Evolutionary conservation across 2,113 vertebrate genomes (phyloP), one percentile per base, ranked within the genome.

Genomic region (Panthera uncia): DNA sequence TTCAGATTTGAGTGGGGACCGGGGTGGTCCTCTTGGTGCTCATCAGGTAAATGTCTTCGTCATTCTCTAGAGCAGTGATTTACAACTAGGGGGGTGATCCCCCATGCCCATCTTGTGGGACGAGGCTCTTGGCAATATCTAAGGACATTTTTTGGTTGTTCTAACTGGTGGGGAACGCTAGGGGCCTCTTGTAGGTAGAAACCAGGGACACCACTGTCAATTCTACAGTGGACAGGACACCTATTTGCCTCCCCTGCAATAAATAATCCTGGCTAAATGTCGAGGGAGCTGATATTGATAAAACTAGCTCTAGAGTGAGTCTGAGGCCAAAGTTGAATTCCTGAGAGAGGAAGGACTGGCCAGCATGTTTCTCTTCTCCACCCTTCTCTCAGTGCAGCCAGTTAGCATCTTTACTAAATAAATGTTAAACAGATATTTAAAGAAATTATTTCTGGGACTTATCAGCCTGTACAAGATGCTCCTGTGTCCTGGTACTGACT

Each of bases 351-450:
- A 65, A 12, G 5, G 14, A n/a, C 48, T 89, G 21, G n/a, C 19
- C 7, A 21, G 1, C 1, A 73, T 13, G 13, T 5, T 48, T 29
- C 38, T 79, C 14, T 57, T 79, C 12, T 41, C 11, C 21, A 5
- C 65, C 12, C 7, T 68, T 38, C 33, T 89, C 45, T 87, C 52
- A 15, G 3, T 9, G 13, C 15, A 55, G 21, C 45, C 29, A 45
- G 71, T 86, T 66, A 82, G 1, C 50, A 38, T 97, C n/a, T 92
- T 71, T 84, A 91, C 50, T 92, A 91, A 69, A 71, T 91, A 93
- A 73, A 76, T 36, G 21, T 57, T 94, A 23, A 21, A 19, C 5
- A 78, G 45, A 76, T 63, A 57, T 41, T 45, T 73, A 85, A 94
- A 93, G 65, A 71, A n/a, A 69, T 55, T 48, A 38, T 76, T 31